Conservation (phyloP, 2,797 vertebrate species). For the Chaetophractus vellerosus region DNA sequence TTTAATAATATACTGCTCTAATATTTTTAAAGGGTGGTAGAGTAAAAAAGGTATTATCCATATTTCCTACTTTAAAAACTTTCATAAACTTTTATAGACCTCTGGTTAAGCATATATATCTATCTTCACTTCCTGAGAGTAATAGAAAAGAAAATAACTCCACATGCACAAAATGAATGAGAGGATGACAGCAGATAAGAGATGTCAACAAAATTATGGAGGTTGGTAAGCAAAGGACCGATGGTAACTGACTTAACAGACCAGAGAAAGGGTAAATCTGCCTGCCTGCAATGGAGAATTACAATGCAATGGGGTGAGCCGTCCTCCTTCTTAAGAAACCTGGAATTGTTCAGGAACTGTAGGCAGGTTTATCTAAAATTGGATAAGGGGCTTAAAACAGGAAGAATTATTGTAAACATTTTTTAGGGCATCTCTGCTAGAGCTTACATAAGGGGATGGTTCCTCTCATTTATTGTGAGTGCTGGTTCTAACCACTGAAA, state of each 20-base stretch:
- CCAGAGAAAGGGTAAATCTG: not conserved
- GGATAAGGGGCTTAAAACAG: not conserved
- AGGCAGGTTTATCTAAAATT: not conserved
- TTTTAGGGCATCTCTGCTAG: not conserved
- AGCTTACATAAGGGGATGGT: not conserved
- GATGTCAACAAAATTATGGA: not conserved
- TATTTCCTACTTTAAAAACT: not conserved
- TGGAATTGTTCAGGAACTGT: not conserved
- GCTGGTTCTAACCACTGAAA: not conserved
- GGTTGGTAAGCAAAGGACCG: constrained; percentile 1
- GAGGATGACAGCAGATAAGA: not conserved
- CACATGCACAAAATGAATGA: not conserved
- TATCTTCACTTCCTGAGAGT: not conserved
- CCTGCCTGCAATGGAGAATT: not conserved
- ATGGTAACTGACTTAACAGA: not conserved
- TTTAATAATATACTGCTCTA: not conserved
- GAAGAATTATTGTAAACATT: not conserved
- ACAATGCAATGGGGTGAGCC: not conserved
- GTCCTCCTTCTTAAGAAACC: not conserved
- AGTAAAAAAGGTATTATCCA: not conserved
- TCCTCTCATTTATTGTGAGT: not conserved
- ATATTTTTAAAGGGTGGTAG: not conserved
- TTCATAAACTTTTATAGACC: not conserved
- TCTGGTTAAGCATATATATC: not conserved
- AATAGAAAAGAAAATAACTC: constrained; percentile 7